Conservation (phyloP, 2,113 vertebrate species). For the Thermophis baileyi region DNA sequence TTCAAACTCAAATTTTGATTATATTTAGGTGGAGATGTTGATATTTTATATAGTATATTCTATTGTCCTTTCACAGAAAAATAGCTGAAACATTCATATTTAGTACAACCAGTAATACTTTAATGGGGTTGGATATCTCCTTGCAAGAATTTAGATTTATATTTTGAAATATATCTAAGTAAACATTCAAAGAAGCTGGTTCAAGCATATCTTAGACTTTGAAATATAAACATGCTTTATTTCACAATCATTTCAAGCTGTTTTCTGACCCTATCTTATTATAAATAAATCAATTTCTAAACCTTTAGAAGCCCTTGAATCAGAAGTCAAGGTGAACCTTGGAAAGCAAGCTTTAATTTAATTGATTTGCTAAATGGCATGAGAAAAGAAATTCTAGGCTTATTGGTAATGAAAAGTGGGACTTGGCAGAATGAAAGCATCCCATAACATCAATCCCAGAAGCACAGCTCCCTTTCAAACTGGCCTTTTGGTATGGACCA, state of each 20-base stretch:
- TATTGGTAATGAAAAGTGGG: neutral
- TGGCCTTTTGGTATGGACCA: neutral
- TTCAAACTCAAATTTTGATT: neutral
- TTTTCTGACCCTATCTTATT: neutral
- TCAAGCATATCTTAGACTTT: neutral
- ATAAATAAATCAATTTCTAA: neutral
- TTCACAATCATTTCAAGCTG: neutral
- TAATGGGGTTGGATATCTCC: neutral
- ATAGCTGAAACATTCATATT: neutral
- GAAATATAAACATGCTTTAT: neutral
- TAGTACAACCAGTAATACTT: neutral
- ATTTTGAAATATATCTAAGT: neutral
- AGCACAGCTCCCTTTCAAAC: neutral
- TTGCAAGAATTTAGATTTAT: neutral
- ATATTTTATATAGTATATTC: neutral
- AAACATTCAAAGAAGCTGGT: neutral
- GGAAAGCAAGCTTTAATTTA: neutral
- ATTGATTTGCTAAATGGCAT: neutral
- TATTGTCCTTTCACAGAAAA: neutral
- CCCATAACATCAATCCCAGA: rapidly evolving
- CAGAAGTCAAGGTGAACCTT: conserved; percentile 6
- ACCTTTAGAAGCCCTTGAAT: neutral
- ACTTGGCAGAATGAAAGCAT: neutral
- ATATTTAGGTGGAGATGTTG: neutral
- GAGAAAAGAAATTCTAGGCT: conserved; percentile 6